These are phyloP conservation scores for Polypterus bichir DNA, from an alignment of 2,113 vertebrate genomes.

Conservation along the genomic window DNA sequence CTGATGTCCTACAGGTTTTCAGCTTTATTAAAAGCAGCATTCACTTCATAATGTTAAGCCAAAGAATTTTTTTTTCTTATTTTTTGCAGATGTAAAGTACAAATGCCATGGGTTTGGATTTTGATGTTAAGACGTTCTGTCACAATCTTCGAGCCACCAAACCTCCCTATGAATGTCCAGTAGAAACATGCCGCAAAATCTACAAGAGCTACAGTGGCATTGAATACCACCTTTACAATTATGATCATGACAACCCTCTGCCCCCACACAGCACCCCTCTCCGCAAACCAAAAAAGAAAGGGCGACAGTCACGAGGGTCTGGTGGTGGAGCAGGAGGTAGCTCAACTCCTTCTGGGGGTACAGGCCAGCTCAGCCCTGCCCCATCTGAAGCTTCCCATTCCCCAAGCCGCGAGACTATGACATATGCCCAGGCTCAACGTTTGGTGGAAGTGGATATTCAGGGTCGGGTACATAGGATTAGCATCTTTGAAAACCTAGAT, in stretches of 20 bases:
- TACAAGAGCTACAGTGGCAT: conserved; percentile 98
- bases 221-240: conserved; percentile 95
- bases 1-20: too few relatives aligned
- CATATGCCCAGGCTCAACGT: conserved; percentile 88
- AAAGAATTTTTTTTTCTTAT: too few relatives aligned
- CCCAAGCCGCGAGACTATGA: conserved; percentile 85
- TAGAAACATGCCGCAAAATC: conserved; percentile 90
- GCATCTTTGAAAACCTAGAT: conserved; percentile 92
- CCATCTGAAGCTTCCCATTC: conserved; percentile 83
- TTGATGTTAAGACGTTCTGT: conserved; percentile 96
- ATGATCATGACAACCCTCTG: conserved; percentile 90
- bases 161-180: conserved; percentile 92
- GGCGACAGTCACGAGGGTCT: conserved; percentile 66
- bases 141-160: conserved; percentile 91
- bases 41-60: too few relatives aligned
- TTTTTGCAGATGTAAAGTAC: conserved; percentile 48
- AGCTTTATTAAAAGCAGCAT: too few relatives aligned
- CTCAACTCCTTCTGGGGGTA: conserved; percentile 12
- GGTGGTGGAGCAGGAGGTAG: conserved; percentile 32
- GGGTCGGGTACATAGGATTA: conserved; percentile 86
- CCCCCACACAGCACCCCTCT: conserved; percentile 70
- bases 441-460: conserved; percentile 95
- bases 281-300: conserved; percentile 86
- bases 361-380: conserved; percentile 56
- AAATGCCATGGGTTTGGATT: conserved; percentile 80